Percentiles rank a stretch among this genome's conserved stretches.
These are phyloP conservation scores for Brenthis hecate DNA, from an alignment of 2,888 invertebrate species.

Conservation along the genomic window DNA sequence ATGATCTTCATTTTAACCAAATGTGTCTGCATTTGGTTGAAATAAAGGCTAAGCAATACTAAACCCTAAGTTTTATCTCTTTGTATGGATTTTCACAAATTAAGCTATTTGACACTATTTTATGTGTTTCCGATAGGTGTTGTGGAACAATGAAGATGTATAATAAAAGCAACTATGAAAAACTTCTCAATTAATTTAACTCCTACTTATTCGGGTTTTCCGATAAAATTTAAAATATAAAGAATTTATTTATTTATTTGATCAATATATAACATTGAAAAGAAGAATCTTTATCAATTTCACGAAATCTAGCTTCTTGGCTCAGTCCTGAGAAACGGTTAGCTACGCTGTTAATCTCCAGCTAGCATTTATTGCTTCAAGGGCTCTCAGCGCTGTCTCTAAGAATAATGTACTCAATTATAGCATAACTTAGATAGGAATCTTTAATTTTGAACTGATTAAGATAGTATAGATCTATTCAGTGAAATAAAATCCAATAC, in stretches of 20 bases:
- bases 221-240: no score
- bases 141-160: no score
- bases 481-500: slow-evolving; percentile 14
- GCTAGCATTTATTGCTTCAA: slow-evolving; percentile 42
- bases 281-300: slow-evolving; percentile 17
- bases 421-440: slow-evolving; percentile 37
- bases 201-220: no score
- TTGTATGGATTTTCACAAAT: no score
- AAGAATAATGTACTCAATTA: slow-evolving; percentile 41
- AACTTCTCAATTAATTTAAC: no score
- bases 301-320: slow-evolving; percentile 28
- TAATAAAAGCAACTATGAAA: no score
- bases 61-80: no score
- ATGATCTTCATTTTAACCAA: no score
- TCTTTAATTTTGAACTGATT: slow-evolving; percentile 36
- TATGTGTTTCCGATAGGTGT: no score
- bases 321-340: slow-evolving; percentile 40
- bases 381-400: slow-evolving; percentile 37
- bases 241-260: neutral
- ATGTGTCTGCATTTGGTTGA: no score
- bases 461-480: slow-evolving; percentile 28
- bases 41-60: no score
- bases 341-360: slow-evolving; percentile 40
- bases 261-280: neutral
- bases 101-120: no score